A percentile compares a stretch with the other conserved stretches of the same genome.
Evolutionary conservation across 92 coral and sea anemone genomes (phyloP).

Genomic region (Porites divaricata): DNA sequence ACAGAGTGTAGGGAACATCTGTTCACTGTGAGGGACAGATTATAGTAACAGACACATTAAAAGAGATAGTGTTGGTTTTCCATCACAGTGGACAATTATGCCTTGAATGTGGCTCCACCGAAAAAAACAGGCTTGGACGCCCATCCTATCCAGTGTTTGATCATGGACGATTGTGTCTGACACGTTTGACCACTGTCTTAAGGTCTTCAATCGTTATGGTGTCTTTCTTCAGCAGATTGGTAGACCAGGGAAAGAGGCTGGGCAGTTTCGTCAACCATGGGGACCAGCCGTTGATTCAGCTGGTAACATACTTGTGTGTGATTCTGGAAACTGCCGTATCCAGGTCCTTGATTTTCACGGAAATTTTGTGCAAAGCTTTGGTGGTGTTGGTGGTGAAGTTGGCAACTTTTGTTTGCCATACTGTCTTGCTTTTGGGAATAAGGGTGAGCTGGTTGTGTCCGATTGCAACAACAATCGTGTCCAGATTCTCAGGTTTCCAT

Average conservation of each 20-base stretch:
- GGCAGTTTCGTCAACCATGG: conserved; percentile 62
- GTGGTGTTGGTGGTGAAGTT: conserved; percentile 34
- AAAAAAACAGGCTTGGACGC: conserved; percentile 34
- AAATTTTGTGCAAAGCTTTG: conserved; percentile 67
- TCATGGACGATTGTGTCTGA: conserved; percentile 69
- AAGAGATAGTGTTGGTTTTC: conserved; percentile 58
- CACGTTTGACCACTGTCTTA: conserved; percentile 71
- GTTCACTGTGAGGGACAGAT: conserved; percentile 62
- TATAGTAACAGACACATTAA: conserved; percentile 58
- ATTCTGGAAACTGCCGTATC: conserved; percentile 66
- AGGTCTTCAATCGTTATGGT: conserved; percentile 66
- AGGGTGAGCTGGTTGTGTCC: conserved; percentile 47
- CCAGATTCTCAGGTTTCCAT: conserved; percentile 44
- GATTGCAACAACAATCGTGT: conserved; percentile 65
- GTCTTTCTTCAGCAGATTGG: conserved; percentile 57
- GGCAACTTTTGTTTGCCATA: conserved; percentile 68
- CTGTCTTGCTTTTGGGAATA: conserved; percentile 44
- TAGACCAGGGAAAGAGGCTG: conserved; percentile 60
- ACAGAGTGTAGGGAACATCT: conserved; percentile 63
- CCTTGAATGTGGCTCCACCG: conserved; percentile 63
- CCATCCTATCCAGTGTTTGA: conserved; percentile 70
- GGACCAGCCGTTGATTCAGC: conserved; percentile 61
- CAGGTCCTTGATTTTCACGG: conserved; percentile 73
- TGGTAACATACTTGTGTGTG: conserved; percentile 67
- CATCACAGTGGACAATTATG: conserved; percentile 60